A percentile compares a stretch with the other conserved stretches of the same genome.
Evolutionary conservation across 2,797 vertebrate species (phyloP).

Genomic region (Arctocebus calabarensis): DNA sequence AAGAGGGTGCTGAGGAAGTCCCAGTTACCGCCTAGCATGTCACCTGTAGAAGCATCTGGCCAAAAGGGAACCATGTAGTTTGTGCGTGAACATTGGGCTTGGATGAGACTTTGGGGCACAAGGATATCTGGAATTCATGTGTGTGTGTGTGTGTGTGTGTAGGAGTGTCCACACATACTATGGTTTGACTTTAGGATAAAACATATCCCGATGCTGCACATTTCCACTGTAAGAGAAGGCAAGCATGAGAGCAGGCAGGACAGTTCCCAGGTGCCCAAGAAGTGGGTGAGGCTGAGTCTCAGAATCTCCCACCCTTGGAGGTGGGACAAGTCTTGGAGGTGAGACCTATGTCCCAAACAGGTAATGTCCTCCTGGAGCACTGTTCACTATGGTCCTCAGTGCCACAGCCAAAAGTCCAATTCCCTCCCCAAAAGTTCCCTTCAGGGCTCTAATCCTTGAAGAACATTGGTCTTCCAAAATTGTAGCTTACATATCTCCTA

Average conservation of each 20-base stretch:
- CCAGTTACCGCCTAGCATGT: not conserved
- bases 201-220: not conserved
- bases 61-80: not conserved
- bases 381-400: not conserved
- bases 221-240: not conserved
- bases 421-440: not conserved
- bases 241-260: not conserved
- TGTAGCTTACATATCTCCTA: not conserved
- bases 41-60: not conserved
- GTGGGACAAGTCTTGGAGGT: not conserved
- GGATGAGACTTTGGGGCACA: not conserved
- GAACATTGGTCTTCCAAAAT: not conserved
- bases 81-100: not conserved
- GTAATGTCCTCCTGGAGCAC: not conserved
- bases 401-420: not conserved
- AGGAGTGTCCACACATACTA: not conserved
- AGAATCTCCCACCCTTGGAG: not conserved
- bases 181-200: constrained; percentile 13
- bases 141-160: too few species aligned
- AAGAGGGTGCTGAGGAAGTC: not conserved
- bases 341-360: not conserved
- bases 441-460: not conserved
- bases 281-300: not conserved
- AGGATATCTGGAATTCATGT: not conserved
- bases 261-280: not conserved